Evolutionary conservation across 2,113 vertebrate species (phyloP), one percentile per base, ranked within the genome.

Genomic region (Leucoraja erinaceus): DNA sequence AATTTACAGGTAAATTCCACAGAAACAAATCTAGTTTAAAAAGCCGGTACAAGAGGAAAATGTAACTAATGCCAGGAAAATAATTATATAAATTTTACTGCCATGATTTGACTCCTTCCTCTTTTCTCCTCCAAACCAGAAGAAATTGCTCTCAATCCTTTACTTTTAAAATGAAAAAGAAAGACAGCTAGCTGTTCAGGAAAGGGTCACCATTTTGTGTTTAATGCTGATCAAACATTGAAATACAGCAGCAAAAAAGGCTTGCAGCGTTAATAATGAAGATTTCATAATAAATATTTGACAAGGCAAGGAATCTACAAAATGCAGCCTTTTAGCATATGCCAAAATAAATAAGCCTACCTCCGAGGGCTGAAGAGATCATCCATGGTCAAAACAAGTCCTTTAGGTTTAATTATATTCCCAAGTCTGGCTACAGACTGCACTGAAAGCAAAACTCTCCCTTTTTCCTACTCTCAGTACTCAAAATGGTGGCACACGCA

Each of bases 401-500:
- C 96, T 95, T 66, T 95, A 96, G 96, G 93, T 88, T 93, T 93
- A 93, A 93, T 94, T 94, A 47, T 95, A 79, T 92, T 31, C 94
- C 95, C 94, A 81, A 94, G 95, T 94, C 94, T 61, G 93, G 93
- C 86, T 76, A 79, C 94, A 93, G 94, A 94, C 94, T 83, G 61
- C 95, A 93, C 59, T 38, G 94, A 94, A 94, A 93, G 95, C 93
- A 94, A 93, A 93, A 96, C 96, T 96, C 96, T 97, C 94, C 97
- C 96, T 95, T 94, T 95, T 95, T 93, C 90, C 96, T 96, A 96
- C 97, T 97, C 97, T 95, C 95, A 96, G 97, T 96, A 95, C 97
- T 97, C 98, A 99, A 99, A 99, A 99, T 99, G 99, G 99, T 98
- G 98, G 98, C 96, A 95, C 97, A 96, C 97, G 97, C 97, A 97